Conservation (phyloP, 2,888 invertebrate genomes). For the Mesopsocus fuscifrons region DNA sequence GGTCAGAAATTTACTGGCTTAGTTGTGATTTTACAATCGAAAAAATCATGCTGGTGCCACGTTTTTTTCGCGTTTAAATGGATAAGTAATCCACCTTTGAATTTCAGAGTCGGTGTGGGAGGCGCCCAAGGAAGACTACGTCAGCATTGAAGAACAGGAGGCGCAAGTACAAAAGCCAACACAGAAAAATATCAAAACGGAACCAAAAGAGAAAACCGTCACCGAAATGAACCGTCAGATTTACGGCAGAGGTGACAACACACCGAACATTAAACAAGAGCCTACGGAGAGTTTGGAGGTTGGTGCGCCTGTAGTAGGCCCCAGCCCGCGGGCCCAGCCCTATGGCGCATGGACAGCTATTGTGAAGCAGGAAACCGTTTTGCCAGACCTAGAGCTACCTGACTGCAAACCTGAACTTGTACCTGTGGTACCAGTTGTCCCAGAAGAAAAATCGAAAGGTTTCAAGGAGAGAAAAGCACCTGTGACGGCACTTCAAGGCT, state of each 20-base stretch:
- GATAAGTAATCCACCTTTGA: no score
- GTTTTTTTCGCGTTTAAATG: no score
- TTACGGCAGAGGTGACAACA: not conserved
- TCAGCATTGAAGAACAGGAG: constrained; percentile 16
- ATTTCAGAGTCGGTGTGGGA: constrained; percentile 21
- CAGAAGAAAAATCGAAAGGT: not conserved
- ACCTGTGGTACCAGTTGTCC: not conserved
- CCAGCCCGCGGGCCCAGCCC: constrained; percentile 17
- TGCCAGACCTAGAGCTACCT: not conserved
- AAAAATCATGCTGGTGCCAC: no score
- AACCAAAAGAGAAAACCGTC: not conserved
- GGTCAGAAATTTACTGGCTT: no score
- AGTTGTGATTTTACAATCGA: no score
- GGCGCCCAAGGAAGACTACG: constrained; percentile 19
- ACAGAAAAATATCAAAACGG: not conserved
- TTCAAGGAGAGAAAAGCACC: not conserved
- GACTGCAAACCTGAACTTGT: not conserved
- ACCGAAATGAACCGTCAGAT: not conserved
- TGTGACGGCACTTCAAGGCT: not conserved
- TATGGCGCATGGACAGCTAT: constrained; percentile 20
- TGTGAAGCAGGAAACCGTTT: constrained; percentile 14
- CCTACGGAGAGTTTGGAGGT: no score
- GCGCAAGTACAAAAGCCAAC: constrained; percentile 19
- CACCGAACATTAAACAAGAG: constrained; percentile 16
- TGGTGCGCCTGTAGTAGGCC: constrained; percentile 24